These are phyloP conservation scores for Papilio demoleus DNA, from an alignment of 2,888 invertebrate species.

Conservation along the genomic window DNA sequence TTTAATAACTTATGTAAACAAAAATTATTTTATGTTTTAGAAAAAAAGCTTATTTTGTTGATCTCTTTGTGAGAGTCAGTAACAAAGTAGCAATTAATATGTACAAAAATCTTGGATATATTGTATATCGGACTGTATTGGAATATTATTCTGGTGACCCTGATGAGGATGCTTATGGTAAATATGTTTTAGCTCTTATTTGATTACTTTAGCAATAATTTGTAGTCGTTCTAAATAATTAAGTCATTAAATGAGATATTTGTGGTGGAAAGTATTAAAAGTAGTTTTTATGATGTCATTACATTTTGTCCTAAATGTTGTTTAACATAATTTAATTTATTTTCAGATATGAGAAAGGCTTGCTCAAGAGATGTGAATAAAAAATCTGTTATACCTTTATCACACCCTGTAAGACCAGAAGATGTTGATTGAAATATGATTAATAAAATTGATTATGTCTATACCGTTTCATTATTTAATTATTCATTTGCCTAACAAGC, in stretches of 20 bases:
- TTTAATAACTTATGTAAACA: too few relatives aligned
- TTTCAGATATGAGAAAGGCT: slow-evolving; percentile 99
- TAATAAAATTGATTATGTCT: slow-evolving; percentile 29
- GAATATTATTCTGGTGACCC: slow-evolving; percentile 99
- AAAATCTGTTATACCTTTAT: slow-evolving; percentile 95
- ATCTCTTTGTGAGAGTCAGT: slow-evolving; percentile 98
- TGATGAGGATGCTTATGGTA: slow-evolving; percentile 99
- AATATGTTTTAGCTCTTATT: slow-evolving; percentile 26
- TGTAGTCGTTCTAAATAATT: too few relatives aligned
- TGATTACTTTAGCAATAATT: not conserved
- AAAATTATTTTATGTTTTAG: slow-evolving; percentile 84
- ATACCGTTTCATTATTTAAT: slow-evolving; percentile 33
- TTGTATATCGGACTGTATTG: slow-evolving; percentile 96
- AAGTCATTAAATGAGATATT: too few relatives aligned
- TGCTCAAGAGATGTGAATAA: slow-evolving; percentile 95
- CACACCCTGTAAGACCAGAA: slow-evolving; percentile 97
- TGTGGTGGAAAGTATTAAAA: too few relatives aligned
- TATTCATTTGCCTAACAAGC: slow-evolving; percentile 23
- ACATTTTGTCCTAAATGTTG: too few relatives aligned
- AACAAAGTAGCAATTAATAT: slow-evolving; percentile 98
- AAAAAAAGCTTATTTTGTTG: slow-evolving; percentile 98
- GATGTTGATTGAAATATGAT: slow-evolving; percentile 89
- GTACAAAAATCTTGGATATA: slow-evolving; percentile 98
- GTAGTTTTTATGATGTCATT: too few relatives aligned
- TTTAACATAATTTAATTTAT: slow-evolving; percentile 27